These are phyloP conservation scores for Punctoribates punctum DNA, from an alignment of 2,888 invertebrate genomes.

Conservation along the genomic window DNA sequence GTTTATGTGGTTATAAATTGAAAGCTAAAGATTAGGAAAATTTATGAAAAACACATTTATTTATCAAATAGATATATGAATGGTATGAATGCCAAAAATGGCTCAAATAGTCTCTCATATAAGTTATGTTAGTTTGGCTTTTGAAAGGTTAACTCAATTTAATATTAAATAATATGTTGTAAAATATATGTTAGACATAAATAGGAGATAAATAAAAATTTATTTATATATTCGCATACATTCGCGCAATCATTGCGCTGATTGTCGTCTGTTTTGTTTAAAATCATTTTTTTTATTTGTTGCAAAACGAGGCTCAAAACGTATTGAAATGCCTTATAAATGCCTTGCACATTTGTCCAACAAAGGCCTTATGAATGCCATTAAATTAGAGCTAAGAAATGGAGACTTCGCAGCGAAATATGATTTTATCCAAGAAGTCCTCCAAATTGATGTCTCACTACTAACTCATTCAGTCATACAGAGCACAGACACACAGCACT, in stretches of 20 bases:
- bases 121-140: conserved; percentile 2
- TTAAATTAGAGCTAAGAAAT: background rate
- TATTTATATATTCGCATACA: conserved; percentile 15
- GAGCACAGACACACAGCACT: background rate
- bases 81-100: background rate
- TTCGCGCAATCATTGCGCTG: background rate
- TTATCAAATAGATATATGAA: conserved; percentile 3
- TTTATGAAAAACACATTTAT: conserved; percentile 15
- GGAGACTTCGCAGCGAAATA: background rate
- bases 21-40: conserved; percentile 14
- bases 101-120: background rate
- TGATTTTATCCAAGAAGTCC: background rate
- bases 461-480: conserved; percentile 4
- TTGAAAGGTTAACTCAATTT: conserved; percentile 20
- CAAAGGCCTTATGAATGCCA: background rate
- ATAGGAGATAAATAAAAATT: background rate
- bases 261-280: background rate
- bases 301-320: background rate
- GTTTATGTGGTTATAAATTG: conserved; percentile 23
- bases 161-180: conserved; percentile 23
- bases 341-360: background rate
- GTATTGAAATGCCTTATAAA: background rate
- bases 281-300: background rate
- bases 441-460: background rate
- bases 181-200: conserved; percentile 1